Evolutionary conservation across 2,888 invertebrate species (phyloP), one percentile per base, ranked within the genome.

Genomic region (Scaptomyza reducta): DNA sequence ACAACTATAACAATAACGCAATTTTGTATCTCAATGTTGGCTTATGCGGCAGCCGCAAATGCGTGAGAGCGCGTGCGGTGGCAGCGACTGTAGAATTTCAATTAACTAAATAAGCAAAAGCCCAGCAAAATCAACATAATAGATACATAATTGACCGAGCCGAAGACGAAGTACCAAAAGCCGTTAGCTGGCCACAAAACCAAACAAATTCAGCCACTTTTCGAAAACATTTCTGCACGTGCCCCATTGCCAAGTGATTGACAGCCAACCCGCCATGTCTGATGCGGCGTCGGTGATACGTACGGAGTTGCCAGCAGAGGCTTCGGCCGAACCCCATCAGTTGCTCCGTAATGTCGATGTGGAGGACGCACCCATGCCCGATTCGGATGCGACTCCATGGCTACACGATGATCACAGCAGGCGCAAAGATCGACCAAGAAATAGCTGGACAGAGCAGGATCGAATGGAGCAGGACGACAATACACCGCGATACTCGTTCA

Each of bases 51-150:
- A 35, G 42, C 33, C 18, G 46, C 66, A 64, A 35, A 25, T 57
- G 72, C 25, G 44, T 44, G 38, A 53, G 46, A 38, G 38, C 35
- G 65, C 47, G 53, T 51, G 51, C 72, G 51, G 56, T 50, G 46
- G 25, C 40, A 40, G 69, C 76, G 51, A 64, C 69, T 60, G 72
- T 68, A 73, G 86, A 73, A 84, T 81, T 88, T 88, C 73, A 85
- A 88, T 88, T 88, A 85, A 81, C 69, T 83, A 79, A 70, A 83
- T 79, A 83, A 79, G 65, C 81, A 86, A 75, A 65, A 66, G 53
- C 53, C 50, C 49, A 50, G 55, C 50, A 63, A 68, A 65, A 68
- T 70, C 63, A 71, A 71, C 47, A 85, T 68, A 82, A 66, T 70
- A 64, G 62, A 73, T 62, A 72, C 53, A 66, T 54, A 73, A 53